Evolutionary conservation across 1,140 invertebrate genomes (phyloP), one percentile per base, ranked within the genome.

Genomic region (Heliothis virescens): DNA sequence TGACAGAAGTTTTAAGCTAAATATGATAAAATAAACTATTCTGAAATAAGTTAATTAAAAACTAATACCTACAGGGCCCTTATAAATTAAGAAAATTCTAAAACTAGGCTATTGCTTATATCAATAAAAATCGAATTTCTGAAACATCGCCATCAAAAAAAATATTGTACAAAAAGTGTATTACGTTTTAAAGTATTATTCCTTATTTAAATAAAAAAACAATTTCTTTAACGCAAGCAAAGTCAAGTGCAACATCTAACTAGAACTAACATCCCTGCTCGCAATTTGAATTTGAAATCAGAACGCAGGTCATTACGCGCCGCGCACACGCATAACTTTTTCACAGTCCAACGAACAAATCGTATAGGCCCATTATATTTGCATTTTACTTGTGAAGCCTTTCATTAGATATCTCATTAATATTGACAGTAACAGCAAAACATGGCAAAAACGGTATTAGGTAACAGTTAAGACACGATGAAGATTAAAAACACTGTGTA

Each of bases 281-380:
- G 60, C 13, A 76, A 84, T 82, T 84, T 82, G 82, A 84, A 84
- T 82, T 84, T 80, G 79, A 80, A 84, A 84, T 84, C 57, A 84
- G 73, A 83, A 79, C 75, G 60, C 81, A 69, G 80, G 73, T 84
- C 72, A 79, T 83, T 81, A 79, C 65, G 52, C 59, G 65, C 57
- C 15, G 63, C 76, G 78, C 55, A 21, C 65, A 81, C 75, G 75
- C 77, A 76, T 71, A 21, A 34, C 69, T 84, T 83, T 80, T 84
- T 83, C 83, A 84, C 76, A 84, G 79, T 72, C 72, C 18, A 79
- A 29, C 60, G 82, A 79, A 77, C 82, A 79, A 79, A 82, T 80
- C 78, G 74, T 76, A 55, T 67, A n/a, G 62, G 62, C 53, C 16
- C 26, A 71, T 79, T 67, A 48, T 67, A 75, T 82, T 79, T 74